Conservation (phyloP, 2,113 vertebrate species). For the Sitta europaea region DNA sequence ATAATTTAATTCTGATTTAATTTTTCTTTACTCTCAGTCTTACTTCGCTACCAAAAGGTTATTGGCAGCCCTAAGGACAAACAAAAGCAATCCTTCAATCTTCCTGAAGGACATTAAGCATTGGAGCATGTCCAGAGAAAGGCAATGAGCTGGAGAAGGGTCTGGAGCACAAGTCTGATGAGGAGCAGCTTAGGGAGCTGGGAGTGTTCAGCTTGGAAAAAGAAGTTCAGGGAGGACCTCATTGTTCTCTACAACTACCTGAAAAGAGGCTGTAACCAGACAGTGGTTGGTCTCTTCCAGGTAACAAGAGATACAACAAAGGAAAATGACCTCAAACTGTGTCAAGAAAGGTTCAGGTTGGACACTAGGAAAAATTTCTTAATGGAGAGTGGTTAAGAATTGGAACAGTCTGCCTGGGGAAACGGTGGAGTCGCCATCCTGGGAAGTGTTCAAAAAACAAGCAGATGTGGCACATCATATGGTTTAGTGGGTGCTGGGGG, state of each 20-base stretch:
- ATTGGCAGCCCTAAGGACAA: background rate
- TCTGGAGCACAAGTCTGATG: background rate
- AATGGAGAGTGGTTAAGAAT: background rate
- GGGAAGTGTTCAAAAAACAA: background rate
- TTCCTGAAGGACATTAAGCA: background rate
- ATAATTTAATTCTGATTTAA: background rate
- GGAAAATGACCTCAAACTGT: fast-evolving
- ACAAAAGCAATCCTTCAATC: background rate
- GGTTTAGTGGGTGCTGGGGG: background rate
- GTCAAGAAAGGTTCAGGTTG: background rate
- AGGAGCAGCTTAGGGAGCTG: background rate
- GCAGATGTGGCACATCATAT: background rate
- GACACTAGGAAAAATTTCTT: background rate
- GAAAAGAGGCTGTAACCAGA: background rate
- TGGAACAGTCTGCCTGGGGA: background rate
- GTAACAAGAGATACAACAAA: background rate
- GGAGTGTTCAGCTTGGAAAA: background rate
- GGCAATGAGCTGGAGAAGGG: background rate
- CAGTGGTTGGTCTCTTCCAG: background rate
- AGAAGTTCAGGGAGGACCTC: background rate
- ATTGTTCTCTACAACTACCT: background rate
- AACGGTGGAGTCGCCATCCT: background rate
- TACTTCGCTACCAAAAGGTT: background rate
- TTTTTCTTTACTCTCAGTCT: background rate
- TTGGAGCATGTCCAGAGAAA: background rate